These are phyloP conservation scores for Hozukius guyotensis DNA, from an alignment of 2,797 vertebrate genomes.

Conservation along the genomic window DNA sequence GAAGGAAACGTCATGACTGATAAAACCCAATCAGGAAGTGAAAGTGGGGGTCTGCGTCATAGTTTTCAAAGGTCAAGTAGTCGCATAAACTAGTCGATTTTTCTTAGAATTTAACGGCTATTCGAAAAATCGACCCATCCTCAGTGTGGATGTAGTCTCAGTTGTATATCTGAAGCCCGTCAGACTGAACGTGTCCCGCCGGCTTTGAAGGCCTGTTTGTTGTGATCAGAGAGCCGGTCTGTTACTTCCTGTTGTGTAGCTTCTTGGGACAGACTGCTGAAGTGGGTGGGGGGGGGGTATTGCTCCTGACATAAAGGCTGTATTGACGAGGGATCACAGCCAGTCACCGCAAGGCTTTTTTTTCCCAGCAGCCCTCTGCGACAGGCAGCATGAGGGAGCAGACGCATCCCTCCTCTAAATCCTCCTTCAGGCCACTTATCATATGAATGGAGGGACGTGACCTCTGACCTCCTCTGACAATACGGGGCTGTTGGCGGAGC, in stretches of 20 bases:
- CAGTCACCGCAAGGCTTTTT: not conserved
- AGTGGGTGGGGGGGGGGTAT: not conserved
- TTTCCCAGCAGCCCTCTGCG: constrained; percentile 18
- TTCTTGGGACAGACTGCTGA: too few species aligned
- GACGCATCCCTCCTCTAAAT: constrained; percentile 15
- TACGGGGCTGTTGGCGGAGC: constrained; percentile 3
- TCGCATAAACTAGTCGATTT: too few species aligned
- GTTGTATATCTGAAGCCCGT: too few species aligned
- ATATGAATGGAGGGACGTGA: constrained; percentile 39
- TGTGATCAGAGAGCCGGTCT: not conserved
- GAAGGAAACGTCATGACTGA: too few species aligned
- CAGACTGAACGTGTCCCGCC: too few species aligned
- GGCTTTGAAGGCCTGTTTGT: not conserved
- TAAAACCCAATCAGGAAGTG: too few species aligned
- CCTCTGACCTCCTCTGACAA: constrained; percentile 49
- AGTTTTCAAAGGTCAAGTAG: too few species aligned
- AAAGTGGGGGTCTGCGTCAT: too few species aligned
- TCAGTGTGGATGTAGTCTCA: too few species aligned
- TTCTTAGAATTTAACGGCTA: too few species aligned
- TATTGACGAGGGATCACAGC: constrained; percentile 36
- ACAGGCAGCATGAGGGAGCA: constrained; percentile 6
- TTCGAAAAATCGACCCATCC: too few species aligned
- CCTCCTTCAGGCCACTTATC: constrained; percentile 44
- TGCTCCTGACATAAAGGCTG: constrained; percentile 32
- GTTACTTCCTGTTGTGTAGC: constrained; percentile 11